Base-by-base conservation (phyloP, 2,888 invertebrate species). In the Melieria omissa region DNA sequence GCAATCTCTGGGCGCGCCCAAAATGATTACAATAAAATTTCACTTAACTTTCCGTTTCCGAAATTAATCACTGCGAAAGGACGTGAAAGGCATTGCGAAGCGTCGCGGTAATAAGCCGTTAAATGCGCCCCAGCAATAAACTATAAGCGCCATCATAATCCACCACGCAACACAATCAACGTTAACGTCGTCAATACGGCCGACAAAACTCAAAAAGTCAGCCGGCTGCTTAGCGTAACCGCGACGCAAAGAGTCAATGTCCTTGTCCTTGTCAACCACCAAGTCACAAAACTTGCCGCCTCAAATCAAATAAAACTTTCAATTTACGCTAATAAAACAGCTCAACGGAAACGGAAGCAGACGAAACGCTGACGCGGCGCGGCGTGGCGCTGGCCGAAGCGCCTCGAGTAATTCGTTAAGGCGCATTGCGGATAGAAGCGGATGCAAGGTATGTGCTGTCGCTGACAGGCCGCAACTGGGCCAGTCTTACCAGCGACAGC, bases 31-130 rank as follows among this genome's bases (percentile, higher is more conserved):
- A 52, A 6, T 52, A 12, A 52, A 52, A 52, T 52, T 52, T 52
- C 52, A 52, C 52, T 52, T 52, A 52, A 52, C 52, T 14, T 52
- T n/a, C 29, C 29, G 29, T 29, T 29, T 41, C 63, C 5, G 12
- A 8, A 42, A 42, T 64, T 41, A 64, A 29, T 49, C 49, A 49
- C 63, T 49, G 63, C 45, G n/a, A n/a, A 47, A 47, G 45, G 49
- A 47, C 63, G 42, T 9, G 52, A 63, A 63, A 47, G 47, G 49
- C 46, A 29, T 44, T 12, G 44, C n/a, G 44, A 52, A 12, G n/a
- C n/a, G 12, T 52, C 52, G 52, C 68, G 68, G 62, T 62, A 69
- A 69, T 69, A 62, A 61, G 52, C 54, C 54, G 61, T 69, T 69
- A 62, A 69, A 69, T 44, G 61, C 54, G 62, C 62, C 45, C 42